These are phyloP conservation scores for Amphiprion clarkii DNA, from an alignment of 2,797 vertebrate species.

Conservation along the genomic window DNA sequence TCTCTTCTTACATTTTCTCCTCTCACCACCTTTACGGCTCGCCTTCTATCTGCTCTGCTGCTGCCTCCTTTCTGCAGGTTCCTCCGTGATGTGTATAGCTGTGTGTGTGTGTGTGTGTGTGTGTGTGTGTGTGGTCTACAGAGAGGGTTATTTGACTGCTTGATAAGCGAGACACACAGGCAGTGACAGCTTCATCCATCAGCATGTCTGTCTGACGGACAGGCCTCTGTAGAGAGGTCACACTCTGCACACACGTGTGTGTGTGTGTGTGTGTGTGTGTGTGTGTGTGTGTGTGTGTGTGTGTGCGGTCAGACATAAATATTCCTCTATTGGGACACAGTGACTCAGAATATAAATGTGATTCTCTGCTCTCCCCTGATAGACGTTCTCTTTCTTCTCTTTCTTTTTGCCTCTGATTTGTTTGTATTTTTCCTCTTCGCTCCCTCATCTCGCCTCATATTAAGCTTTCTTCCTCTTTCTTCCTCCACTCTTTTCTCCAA, in stretches of 20 bases:
- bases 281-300: conserved; percentile 21
- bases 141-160: conserved; percentile 64
- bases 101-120: conserved; percentile 56
- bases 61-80: conserved; percentile 34
- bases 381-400: background rate
- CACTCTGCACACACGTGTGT: conserved; percentile 46
- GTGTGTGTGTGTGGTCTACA: conserved; percentile 61
- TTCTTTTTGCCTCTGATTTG: background rate
- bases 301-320: conserved; percentile 64
- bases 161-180: conserved; percentile 77
- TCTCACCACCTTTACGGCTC: background rate
- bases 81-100: conserved; percentile 27
- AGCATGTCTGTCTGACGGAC: conserved; percentile 72
- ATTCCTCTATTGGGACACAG: conserved; percentile 34
- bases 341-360: conserved; percentile 47
- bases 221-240: conserved; percentile 74
- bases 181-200: conserved; percentile 84
- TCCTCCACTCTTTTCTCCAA: background rate
- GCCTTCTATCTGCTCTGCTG: conserved; percentile 36
- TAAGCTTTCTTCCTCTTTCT: background rate
- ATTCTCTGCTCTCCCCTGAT: conserved; percentile 30
- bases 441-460: background rate
- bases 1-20: conserved; percentile 32
- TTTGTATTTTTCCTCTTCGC: background rate
- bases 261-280: conserved; percentile 33